Percentiles rank a stretch among this genome's conserved stretches.
These are phyloP conservation scores for Amphiprion percula DNA, from an alignment of 2,113 vertebrate species.

Conservation along the genomic window DNA sequence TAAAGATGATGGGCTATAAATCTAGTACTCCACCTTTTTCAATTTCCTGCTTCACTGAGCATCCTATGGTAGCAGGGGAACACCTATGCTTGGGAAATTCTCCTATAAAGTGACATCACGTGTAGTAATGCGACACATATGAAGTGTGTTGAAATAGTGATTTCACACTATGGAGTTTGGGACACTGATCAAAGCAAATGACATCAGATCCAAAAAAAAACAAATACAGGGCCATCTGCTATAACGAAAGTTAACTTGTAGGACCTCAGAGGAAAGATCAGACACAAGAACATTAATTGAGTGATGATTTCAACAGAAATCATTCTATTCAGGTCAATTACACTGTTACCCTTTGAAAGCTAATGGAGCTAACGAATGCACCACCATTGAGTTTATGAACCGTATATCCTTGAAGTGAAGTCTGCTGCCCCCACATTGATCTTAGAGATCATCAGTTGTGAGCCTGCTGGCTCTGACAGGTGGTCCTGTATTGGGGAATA, in stretches of 20 bases:
- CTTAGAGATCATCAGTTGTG: slow-evolving; percentile 55
- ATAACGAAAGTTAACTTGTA: slow-evolving; percentile 38
- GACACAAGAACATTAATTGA: slow-evolving; percentile 38
- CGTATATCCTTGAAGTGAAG: slow-evolving; percentile 67
- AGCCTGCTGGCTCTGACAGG: slow-evolving; percentile 69
- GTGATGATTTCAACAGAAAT: slow-evolving; percentile 61
- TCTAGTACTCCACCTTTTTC: slow-evolving; percentile 73
- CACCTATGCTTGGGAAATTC: slow-evolving; percentile 69
- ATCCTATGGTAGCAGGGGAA: slow-evolving; percentile 65
- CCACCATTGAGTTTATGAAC: slow-evolving; percentile 63
- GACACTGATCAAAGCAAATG: slow-evolving; percentile 41
- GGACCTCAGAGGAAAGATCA: slow-evolving; percentile 43
- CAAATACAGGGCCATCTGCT: slow-evolving; percentile 38
- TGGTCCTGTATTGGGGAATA: slow-evolving; percentile 58
- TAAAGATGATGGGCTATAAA: slow-evolving; percentile 77
- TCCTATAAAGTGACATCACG: slow-evolving; percentile 65
- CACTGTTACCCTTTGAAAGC: slow-evolving; percentile 59
- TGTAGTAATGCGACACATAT: slow-evolving; percentile 44
- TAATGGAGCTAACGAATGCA: slow-evolving; percentile 75
- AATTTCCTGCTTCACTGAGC: slow-evolving; percentile 81
- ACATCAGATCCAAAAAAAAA: slow-evolving; percentile 22
- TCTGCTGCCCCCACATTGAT: slow-evolving; percentile 67
- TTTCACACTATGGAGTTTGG: slow-evolving; percentile 48
- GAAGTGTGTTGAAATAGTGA: slow-evolving; percentile 39
- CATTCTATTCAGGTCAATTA: slow-evolving; percentile 59